Evolutionary conservation across 1,140 invertebrate genomes (phyloP).

Genomic region (Caerostris darwini): DNA sequence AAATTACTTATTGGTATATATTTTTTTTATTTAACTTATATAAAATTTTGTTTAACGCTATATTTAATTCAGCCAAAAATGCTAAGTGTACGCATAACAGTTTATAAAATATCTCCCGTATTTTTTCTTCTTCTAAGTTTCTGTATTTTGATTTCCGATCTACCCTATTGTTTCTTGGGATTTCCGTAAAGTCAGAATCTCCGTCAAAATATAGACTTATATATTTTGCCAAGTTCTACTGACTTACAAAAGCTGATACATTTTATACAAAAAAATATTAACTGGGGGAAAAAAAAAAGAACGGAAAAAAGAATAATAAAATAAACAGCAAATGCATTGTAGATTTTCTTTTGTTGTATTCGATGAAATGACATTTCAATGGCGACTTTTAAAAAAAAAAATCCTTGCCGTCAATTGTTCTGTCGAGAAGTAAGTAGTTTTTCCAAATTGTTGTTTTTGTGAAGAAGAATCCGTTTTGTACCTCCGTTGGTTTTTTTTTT

Average conservation of each 20-base stretch:
- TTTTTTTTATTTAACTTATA: no score
- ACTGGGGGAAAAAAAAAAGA: background rate
- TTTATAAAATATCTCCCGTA: no score
- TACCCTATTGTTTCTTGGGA: background rate
- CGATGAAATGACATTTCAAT: constrained; percentile 25
- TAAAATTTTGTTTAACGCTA: no score
- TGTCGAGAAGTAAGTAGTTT: background rate
- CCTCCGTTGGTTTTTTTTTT: background rate
- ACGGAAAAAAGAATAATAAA: no score
- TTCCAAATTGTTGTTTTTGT: background rate
- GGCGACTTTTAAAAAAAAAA: constrained; percentile 2
- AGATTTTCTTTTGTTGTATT: background rate
- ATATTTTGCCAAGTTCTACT: constrained; percentile 30
- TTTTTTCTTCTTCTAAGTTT: no score
- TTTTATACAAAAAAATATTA: background rate
- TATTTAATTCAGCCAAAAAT: no score
- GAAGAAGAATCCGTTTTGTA: background rate
- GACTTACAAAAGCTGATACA: constrained; percentile 28
- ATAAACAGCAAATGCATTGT: background rate
- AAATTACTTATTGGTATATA: no score
- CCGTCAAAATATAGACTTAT: background rate
- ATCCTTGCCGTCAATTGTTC: background rate
- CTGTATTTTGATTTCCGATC: no score
- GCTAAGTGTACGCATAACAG: no score
- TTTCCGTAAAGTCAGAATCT: constrained; percentile 32